These are phyloP conservation scores for Ornithorhynchus anatinus DNA, from an alignment of 2,113 vertebrate species.

Conservation along the genomic window DNA sequence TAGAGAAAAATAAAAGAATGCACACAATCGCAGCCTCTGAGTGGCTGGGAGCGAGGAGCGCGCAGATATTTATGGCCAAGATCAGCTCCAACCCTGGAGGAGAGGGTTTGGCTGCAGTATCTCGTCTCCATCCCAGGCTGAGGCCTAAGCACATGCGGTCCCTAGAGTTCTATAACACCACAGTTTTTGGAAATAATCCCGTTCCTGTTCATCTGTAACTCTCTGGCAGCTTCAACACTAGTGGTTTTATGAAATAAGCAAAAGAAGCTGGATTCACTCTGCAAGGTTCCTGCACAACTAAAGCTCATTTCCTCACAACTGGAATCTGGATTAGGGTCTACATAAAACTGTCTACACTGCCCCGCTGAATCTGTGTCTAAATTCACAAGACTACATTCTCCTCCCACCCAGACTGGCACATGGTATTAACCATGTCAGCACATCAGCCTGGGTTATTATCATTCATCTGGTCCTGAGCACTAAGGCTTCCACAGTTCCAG, in stretches of 20 bases:
- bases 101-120: background rate
- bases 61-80: slow-evolving; percentile 47
- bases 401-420: too few relatives aligned
- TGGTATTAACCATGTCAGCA: too few relatives aligned
- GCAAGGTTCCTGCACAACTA: too few relatives aligned
- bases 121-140: background rate
- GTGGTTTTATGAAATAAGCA: too few relatives aligned
- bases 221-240: too few relatives aligned
- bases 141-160: background rate
- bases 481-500: too few relatives aligned
- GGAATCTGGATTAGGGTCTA: too few relatives aligned
- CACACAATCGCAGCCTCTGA: background rate
- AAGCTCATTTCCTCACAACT: background rate
- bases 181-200: background rate
- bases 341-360: too few relatives aligned
- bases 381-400: too few relatives aligned
- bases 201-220: background rate
- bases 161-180: background rate
- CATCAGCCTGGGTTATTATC: too few relatives aligned
- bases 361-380: too few relatives aligned
- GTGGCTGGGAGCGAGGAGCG: background rate
- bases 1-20: slow-evolving; percentile 41
- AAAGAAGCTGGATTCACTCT: background rate
- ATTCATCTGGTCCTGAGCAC: too few relatives aligned
- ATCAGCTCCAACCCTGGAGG: background rate